phyloP scores from a whole-genome alignment of 2,888 invertebrate species.

The Linyphia triangularis region DNA sequence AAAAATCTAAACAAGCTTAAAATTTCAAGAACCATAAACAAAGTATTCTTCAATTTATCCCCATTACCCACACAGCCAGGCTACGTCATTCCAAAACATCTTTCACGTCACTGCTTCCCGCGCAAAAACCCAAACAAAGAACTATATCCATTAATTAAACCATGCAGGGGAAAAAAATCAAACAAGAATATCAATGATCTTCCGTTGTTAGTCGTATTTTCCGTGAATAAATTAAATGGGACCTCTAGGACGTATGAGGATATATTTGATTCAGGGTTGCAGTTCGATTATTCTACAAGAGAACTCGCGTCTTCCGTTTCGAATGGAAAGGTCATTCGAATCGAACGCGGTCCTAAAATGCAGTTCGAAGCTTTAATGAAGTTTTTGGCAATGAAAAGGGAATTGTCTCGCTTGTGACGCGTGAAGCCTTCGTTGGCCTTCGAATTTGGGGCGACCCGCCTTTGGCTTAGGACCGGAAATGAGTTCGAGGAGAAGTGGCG shows the following conservation, averaged over 20 bases:
- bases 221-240: conserved; percentile 47
- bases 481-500: conserved; percentile 4
- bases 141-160: conserved; percentile 35
- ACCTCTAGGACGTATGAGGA: background rate
- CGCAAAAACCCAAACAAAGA: conserved; percentile 23
- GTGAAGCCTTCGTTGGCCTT: conserved; percentile 30
- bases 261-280: background rate
- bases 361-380: conserved; percentile 7
- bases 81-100: background rate
- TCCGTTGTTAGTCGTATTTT: conserved; percentile 16
- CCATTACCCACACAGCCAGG: no score
- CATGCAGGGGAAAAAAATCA: background rate
- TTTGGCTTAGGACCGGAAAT: background rate
- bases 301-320: background rate
- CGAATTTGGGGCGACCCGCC: conserved; percentile 28
- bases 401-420: conserved; percentile 56
- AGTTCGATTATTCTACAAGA: conserved; percentile 12
- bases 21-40: no score
- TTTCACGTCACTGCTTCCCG: no score
- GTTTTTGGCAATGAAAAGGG: conserved; percentile 49
- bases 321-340: conserved; percentile 37
- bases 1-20: no score
- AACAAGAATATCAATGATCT: conserved; percentile 23
- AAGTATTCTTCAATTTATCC: no score
- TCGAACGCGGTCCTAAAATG: background rate